Percentiles rank a stretch among this genome's conserved stretches.
Evolutionary conservation across 2,888 invertebrate species (phyloP).

Genomic region (Drosophila fulvimacula): DNA sequence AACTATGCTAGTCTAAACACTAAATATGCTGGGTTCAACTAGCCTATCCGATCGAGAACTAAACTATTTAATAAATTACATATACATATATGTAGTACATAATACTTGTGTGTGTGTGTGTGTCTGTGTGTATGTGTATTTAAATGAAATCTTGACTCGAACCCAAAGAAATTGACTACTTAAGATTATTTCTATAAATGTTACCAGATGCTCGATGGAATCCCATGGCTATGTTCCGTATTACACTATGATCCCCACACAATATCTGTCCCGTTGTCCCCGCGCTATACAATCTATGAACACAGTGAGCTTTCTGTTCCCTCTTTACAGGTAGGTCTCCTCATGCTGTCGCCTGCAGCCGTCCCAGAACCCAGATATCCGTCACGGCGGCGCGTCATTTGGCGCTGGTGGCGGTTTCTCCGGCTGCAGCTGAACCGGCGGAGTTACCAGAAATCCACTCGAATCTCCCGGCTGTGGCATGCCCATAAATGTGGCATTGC

Average conservation of each 20-base stretch:
- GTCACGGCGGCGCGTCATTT: slow-evolving; percentile 82
- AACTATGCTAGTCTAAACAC: slow-evolving; percentile 45
- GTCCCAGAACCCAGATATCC: slow-evolving; percentile 28
- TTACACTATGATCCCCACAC: slow-evolving; percentile 26
- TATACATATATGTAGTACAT: slow-evolving; percentile 37
- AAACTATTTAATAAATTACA: slow-evolving; percentile 56
- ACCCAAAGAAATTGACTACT: slow-evolving; percentile 77
- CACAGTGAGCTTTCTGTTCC: slow-evolving; percentile 76
- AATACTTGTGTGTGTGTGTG: slow-evolving; percentile 41
- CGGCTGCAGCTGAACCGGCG: slow-evolving; percentile 59
- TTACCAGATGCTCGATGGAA: slow-evolving; percentile 13
- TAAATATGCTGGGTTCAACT: slow-evolving; percentile 31
- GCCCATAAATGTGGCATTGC: slow-evolving; percentile 47
- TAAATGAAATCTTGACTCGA: slow-evolving; percentile 29
- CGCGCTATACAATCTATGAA: slow-evolving; percentile 67
- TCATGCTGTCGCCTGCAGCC: slow-evolving; percentile 42
- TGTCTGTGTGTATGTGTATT: not conserved
- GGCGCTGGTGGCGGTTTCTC: slow-evolving; percentile 66
- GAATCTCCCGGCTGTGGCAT: slow-evolving; percentile 63
- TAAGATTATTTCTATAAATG: slow-evolving; percentile 53
- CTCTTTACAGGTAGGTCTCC: slow-evolving; percentile 76
- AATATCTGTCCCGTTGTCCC: slow-evolving; percentile 13
- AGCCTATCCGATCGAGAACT: slow-evolving; percentile 36
- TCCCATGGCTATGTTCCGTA: slow-evolving; percentile 20
- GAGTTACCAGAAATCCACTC: slow-evolving; percentile 66